Evolutionary conservation across 2,113 vertebrate genomes (phyloP).

Genomic region (Myocastor coypus): DNA sequence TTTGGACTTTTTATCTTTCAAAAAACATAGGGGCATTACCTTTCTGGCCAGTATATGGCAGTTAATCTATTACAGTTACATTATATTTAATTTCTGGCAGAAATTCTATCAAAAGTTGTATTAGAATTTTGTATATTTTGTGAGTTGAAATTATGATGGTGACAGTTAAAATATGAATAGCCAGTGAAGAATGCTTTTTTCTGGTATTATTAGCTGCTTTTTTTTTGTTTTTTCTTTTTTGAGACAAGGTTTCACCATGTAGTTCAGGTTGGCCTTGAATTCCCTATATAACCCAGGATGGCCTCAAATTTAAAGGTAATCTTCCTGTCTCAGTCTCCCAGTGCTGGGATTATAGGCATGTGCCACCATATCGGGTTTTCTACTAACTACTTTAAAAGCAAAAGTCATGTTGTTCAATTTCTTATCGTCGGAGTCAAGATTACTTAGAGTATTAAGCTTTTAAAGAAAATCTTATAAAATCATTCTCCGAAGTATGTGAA

Average conservation of each 20-base stretch:
- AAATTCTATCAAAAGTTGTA: not conserved
- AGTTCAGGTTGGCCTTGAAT: too few species aligned
- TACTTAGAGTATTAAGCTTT: not conserved
- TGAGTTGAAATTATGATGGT: conserved; percentile 1
- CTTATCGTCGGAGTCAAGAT: not conserved
- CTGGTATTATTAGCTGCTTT: conserved; percentile 20
- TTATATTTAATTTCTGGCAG: not conserved
- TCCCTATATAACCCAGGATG: too few species aligned
- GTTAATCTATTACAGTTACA: not conserved
- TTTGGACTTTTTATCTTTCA: not conserved
- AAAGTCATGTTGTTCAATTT: conserved; percentile 46
- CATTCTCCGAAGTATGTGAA: conserved; percentile 54
- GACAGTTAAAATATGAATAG: not conserved
- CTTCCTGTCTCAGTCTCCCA: too few species aligned
- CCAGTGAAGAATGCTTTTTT: conserved; percentile 27
- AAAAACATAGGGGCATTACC: not conserved
- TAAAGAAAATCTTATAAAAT: not conserved
- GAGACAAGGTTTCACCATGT: too few species aligned
- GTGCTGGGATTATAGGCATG: too few species aligned
- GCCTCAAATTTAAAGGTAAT: too few species aligned
- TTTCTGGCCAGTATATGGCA: not conserved
- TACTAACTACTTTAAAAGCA: conserved; percentile 39
- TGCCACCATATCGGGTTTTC: not conserved
- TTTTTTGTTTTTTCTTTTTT: too few species aligned
- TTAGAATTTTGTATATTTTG: not conserved